phyloP scores from a whole-genome alignment of 2,113 vertebrate species.

The Laticauda laticaudata region DNA sequence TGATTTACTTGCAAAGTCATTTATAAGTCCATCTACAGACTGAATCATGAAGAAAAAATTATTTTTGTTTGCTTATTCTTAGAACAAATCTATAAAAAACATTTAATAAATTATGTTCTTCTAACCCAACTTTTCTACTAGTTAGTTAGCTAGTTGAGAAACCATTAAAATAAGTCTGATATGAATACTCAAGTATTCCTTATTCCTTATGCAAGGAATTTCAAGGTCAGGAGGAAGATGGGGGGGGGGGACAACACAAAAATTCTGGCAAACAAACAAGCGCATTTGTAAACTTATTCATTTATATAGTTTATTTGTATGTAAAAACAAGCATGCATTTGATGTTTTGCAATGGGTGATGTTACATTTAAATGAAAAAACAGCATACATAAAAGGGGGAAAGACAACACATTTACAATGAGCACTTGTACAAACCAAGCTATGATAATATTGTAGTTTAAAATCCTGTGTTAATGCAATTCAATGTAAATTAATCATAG shows the following conservation, averaged over 20 bases:
- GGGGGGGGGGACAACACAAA: no score
- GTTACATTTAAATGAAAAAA: not conserved
- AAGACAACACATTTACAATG: not conserved
- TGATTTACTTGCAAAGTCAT: constrained; percentile 85
- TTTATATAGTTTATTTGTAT: not conserved
- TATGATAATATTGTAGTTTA: not conserved
- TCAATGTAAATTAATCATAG: not conserved
- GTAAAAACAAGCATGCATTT: not conserved
- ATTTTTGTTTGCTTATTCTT: constrained; percentile 23
- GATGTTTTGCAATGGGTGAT: not conserved
- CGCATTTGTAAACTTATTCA: not conserved
- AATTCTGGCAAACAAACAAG: not conserved
- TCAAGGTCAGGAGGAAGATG: not conserved
- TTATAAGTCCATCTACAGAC: constrained; percentile 89
- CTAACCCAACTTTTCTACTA: not conserved
- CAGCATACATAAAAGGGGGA: not conserved
- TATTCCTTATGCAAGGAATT: constrained; percentile 20
- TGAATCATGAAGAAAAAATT: constrained; percentile 55
- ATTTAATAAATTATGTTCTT: not conserved
- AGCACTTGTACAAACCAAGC: not conserved
- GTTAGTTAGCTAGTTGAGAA: not conserved
- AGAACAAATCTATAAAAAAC: constrained; percentile 1
- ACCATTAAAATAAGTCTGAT: constrained; percentile 4
- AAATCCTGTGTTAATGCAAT: not conserved
- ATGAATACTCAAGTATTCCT: constrained; percentile 5